phyloP scores from a whole-genome alignment of 2,113 vertebrate species.

The Columbina picui region DNA sequence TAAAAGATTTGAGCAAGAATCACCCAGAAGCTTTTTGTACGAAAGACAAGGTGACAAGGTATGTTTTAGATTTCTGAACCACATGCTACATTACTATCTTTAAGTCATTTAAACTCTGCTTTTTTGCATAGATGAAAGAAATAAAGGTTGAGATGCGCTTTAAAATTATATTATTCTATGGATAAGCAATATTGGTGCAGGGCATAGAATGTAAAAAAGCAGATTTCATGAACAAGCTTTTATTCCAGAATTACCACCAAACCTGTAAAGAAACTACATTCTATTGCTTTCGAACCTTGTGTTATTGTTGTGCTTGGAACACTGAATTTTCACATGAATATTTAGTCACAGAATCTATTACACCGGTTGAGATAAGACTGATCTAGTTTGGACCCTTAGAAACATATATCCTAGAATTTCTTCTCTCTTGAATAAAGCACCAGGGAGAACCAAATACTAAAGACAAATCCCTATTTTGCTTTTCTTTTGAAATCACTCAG shows the following conservation, averaged over 20 bases:
- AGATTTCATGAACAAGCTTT: neutral
- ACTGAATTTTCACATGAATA: neutral
- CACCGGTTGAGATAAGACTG: neutral
- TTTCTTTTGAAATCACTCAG: neutral
- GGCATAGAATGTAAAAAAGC: neutral
- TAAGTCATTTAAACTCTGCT: neutral
- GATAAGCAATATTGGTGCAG: neutral
- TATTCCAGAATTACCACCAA: neutral
- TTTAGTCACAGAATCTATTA: neutral
- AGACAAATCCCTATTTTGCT: neutral
- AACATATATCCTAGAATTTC: neutral
- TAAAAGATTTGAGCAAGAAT: neutral
- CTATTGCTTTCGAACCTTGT: neutral
- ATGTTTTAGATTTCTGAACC: neutral
- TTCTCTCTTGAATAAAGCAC: neutral
- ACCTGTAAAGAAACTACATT: neutral
- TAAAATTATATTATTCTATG: neutral
- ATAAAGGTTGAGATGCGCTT: neutral
- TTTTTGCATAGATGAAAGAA: neutral
- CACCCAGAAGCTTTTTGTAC: neutral
- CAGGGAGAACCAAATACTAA: neutral
- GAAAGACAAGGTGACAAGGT: neutral
- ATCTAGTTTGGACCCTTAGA: neutral
- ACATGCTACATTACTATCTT: neutral
- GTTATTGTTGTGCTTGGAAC: neutral